Evolutionary conservation across 1,140 invertebrate genomes (phyloP), one percentile per base, ranked within the genome.

Genomic region (Calosoma granatense): DNA sequence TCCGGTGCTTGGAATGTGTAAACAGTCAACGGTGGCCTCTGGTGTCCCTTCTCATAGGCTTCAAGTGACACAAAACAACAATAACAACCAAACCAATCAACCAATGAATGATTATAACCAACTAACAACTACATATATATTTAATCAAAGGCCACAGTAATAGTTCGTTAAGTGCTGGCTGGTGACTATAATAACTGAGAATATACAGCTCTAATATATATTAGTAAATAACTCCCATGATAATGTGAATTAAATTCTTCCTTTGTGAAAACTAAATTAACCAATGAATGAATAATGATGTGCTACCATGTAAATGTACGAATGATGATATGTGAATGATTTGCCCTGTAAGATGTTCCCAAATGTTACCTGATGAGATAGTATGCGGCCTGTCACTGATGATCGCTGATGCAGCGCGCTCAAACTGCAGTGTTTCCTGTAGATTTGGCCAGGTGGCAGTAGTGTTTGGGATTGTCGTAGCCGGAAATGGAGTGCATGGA

Each of bases 331-430:
- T n/a, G n/a, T n/a, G n/a, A n/a, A n/a, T n/a, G n/a, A n/a, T n/a
- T n/a, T n/a, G n/a, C n/a, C n/a, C n/a, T n/a, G n/a, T n/a, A n/a
- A n/a, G n/a, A n/a, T n/a, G n/a, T n/a, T n/a, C n/a, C n/a, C n/a
- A n/a, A n/a, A n/a, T n/a, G n/a, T n/a, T 71, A 84, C 84, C 83
- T 59, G 91, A 84, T 1, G 92, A 95, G 64, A 95, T 95, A 1
- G 93, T 97, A 68, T 97, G 93, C 14, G 93, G 92, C 60, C 92
- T 77, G 61, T 90, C 88, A 55, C 81, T 85, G 68, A 88, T 82
- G 59, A 86, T 85, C 55, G 82, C 81, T 17, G 80, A 79, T 11
- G 81, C 82, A 53, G 86, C 84, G 62, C 86, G 76, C 71, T 90
- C 84, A 64, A 86, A 88, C 59, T 87, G 85, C 19, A 80, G 75